Evolutionary conservation across 2,113 vertebrate species (phyloP).

Genomic region (Gila orcuttii): DNA sequence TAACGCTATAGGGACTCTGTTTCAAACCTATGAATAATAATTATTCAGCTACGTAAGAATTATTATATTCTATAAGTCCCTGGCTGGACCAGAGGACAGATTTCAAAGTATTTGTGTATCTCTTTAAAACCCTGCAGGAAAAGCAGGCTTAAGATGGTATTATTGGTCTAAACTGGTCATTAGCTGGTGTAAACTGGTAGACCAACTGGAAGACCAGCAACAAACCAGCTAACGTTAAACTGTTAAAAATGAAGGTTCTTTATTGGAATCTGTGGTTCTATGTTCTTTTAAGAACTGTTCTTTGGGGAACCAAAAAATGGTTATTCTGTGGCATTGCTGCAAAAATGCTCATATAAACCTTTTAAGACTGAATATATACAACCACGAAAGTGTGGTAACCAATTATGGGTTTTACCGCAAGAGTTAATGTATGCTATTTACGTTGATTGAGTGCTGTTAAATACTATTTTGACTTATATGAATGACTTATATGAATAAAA

Average conservation of each 20-base stretch:
- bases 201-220: background rate
- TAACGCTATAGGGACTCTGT: constrained; percentile 41
- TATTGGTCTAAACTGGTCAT: constrained; percentile 2
- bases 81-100: constrained; percentile 44
- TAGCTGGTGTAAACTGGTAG: background rate
- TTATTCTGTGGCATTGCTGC: too few relatives aligned
- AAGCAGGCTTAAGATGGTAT: background rate
- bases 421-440: background rate
- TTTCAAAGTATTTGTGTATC: background rate
- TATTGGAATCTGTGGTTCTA: too few relatives aligned
- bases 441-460: background rate
- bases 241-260: too few relatives aligned
- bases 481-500: background rate
- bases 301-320: too few relatives aligned
- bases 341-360: too few relatives aligned
- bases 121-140: background rate
- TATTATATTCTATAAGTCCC: constrained; percentile 41
- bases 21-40: constrained; percentile 52
- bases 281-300: too few relatives aligned
- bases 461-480: background rate
- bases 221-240: too few relatives aligned
- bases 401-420: background rate
- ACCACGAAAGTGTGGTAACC: background rate
- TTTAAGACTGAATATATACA: too few relatives aligned
- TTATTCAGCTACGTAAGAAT: constrained; percentile 56